phyloP scores from a whole-genome alignment of 2,797 vertebrate species.

The Columba guinea region DNA sequence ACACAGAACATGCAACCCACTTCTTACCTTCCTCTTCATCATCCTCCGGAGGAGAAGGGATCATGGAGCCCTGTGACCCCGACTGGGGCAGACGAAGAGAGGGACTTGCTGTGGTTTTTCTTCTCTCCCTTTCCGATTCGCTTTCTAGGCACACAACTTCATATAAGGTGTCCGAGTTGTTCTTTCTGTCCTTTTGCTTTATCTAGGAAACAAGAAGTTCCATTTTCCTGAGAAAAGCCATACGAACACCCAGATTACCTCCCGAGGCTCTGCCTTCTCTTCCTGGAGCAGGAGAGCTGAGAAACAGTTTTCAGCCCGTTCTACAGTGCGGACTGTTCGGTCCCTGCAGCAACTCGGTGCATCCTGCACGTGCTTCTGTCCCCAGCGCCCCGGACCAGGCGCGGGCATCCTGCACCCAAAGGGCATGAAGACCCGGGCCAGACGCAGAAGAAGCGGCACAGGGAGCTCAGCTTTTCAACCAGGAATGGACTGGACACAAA shows the following conservation, averaged over 20 bases:
- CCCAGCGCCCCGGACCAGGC: too few species aligned
- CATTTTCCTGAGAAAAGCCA: background rate
- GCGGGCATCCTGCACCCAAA: background rate
- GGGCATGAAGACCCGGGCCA: background rate
- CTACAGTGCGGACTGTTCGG: background rate
- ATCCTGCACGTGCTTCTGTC: background rate
- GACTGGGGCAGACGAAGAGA: slow-evolving; percentile 82
- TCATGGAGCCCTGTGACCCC: slow-evolving; percentile 84
- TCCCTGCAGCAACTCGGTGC: background rate
- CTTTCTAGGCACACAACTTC: slow-evolving; percentile 96
- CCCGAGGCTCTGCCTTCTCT: background rate
- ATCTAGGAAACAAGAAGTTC: slow-evolving; percentile 74
- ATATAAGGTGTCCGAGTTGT: slow-evolving; percentile 91
- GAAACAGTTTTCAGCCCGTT: background rate
- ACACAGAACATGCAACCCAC: background rate
- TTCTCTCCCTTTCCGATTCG: slow-evolving; percentile 90
- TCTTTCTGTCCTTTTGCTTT: slow-evolving; percentile 94
- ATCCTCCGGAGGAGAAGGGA: slow-evolving; percentile 94
- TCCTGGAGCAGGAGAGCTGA: background rate
- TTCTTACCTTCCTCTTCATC: slow-evolving; percentile 96
- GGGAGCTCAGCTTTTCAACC: background rate
- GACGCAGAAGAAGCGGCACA: background rate
- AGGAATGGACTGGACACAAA: background rate
- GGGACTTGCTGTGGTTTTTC: slow-evolving; percentile 96
- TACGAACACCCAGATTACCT: background rate